Evolutionary conservation across 2,113 vertebrate genomes (phyloP).

Genomic region (Hemibagrus wyckioides): DNA sequence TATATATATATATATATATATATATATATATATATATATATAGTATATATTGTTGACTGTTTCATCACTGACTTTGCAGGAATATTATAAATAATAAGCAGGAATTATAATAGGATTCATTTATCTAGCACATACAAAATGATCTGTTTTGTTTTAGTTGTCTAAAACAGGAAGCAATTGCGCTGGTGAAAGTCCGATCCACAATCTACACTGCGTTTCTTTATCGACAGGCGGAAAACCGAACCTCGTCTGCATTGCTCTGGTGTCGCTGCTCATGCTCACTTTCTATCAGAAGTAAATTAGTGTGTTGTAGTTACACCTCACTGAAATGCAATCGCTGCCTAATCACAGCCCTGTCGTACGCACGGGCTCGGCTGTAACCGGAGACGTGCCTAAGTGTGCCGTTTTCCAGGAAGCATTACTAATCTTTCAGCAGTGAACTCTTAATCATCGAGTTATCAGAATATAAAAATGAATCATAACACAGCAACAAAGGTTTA

Average conservation of each 20-base stretch:
- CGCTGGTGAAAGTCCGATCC: background rate
- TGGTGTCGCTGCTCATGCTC: background rate
- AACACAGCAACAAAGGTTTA: background rate
- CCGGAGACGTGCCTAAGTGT: no score
- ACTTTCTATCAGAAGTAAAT: no score
- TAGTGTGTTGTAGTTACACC: background rate
- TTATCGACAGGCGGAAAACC: background rate
- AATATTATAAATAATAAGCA: background rate
- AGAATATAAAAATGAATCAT: background rate
- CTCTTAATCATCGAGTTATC: background rate
- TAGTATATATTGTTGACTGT: background rate
- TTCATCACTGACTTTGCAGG: no score
- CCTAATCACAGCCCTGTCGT: background rate
- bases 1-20: no score
- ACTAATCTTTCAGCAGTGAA: background rate
- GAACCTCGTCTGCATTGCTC: background rate
- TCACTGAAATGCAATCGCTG: background rate
- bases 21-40: background rate
- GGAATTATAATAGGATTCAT: background rate
- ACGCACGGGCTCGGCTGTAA: background rate
- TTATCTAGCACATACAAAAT: background rate
- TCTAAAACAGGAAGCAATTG: no score
- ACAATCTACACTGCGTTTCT: background rate
- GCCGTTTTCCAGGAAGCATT: background rate
- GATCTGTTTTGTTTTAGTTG: background rate